Evolutionary conservation across 2,888 invertebrate genomes (phyloP).

Genomic region (Carabus problematicus): DNA sequence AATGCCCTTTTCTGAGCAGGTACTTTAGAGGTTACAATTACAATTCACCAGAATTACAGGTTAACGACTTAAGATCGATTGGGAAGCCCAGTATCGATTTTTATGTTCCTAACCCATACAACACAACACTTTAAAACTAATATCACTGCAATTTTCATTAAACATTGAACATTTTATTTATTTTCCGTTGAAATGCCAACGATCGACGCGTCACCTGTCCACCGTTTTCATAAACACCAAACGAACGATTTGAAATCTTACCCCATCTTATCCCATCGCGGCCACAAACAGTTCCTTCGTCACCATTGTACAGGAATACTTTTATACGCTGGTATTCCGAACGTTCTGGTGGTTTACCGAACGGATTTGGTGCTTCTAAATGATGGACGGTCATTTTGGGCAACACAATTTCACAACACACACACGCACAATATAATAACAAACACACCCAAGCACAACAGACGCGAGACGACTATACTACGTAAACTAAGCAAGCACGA

Average conservation of each 20-base stretch:
- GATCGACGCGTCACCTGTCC: slow-evolving; percentile 31
- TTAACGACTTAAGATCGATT: slow-evolving; percentile 36
- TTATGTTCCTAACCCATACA: no score
- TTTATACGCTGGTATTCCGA: slow-evolving; percentile 46
- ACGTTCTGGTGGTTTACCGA: slow-evolving; percentile 53
- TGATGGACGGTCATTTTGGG: slow-evolving; percentile 42
- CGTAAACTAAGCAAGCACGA: no score
- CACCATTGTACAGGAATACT: slow-evolving; percentile 63
- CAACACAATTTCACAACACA: slow-evolving; percentile 47
- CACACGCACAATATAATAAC: slow-evolving; percentile 45
- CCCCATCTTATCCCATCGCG: slow-evolving; percentile 72
- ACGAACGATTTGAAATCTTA: slow-evolving; percentile 58
- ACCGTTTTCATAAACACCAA: slow-evolving; percentile 21
- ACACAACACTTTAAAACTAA: no score
- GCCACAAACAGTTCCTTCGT: slow-evolving; percentile 68
- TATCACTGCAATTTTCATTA: slow-evolving; percentile 11
- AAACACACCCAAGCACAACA: slow-evolving; percentile 40
- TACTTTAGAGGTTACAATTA: background rate
- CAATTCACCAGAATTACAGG: slow-evolving; percentile 1
- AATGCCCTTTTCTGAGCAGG: no score
- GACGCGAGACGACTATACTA: background rate
- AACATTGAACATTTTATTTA: slow-evolving; percentile 14
- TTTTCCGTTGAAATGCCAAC: slow-evolving; percentile 17
- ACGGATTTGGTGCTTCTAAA: slow-evolving; percentile 43
- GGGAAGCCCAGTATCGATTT: background rate